These are phyloP conservation scores for Chionodraco myersi DNA, from an alignment of 2,113 vertebrate genomes.

Conservation along the genomic window DNA sequence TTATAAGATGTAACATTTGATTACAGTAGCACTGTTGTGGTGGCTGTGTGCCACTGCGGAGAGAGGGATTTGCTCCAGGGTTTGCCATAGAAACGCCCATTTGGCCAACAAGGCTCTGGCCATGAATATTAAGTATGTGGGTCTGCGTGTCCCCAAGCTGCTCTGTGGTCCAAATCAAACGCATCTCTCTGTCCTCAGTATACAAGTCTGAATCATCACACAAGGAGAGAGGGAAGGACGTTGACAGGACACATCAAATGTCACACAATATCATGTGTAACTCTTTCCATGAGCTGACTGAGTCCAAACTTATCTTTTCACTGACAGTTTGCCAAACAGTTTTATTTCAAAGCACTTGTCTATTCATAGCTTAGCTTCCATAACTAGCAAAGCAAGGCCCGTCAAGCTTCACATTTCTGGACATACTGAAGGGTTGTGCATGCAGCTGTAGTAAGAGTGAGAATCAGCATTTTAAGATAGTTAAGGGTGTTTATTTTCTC, in stretches of 20 bases:
- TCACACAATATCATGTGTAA: slow-evolving; percentile 22
- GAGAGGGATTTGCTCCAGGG: slow-evolving; percentile 1
- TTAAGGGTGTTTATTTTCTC: background rate
- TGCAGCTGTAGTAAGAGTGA: background rate
- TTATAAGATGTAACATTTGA: slow-evolving; percentile 6
- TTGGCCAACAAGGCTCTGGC: slow-evolving; percentile 36
- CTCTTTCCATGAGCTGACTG: background rate
- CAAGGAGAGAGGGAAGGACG: background rate
- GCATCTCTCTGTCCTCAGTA: slow-evolving; percentile 37
- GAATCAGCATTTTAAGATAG: background rate
- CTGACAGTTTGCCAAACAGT: background rate
- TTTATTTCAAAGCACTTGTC: background rate
- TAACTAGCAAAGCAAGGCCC: background rate
- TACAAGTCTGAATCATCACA: slow-evolving; percentile 6
- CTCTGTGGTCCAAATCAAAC: slow-evolving; percentile 62
- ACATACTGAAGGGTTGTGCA: background rate
- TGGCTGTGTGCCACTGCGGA: slow-evolving; percentile 1
- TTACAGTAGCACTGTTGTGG: slow-evolving; percentile 12
- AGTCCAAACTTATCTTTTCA: background rate
- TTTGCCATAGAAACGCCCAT: slow-evolving; percentile 44
- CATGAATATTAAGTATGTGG: slow-evolving; percentile 65
- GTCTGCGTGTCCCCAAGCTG: slow-evolving; percentile 49
- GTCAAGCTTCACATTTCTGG: background rate
- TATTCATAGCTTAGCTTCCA: background rate
- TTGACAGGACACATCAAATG: slow-evolving; percentile 13